Conservation (phyloP, 2,113 vertebrate genomes). For the Eretmochelys imbricata region DNA sequence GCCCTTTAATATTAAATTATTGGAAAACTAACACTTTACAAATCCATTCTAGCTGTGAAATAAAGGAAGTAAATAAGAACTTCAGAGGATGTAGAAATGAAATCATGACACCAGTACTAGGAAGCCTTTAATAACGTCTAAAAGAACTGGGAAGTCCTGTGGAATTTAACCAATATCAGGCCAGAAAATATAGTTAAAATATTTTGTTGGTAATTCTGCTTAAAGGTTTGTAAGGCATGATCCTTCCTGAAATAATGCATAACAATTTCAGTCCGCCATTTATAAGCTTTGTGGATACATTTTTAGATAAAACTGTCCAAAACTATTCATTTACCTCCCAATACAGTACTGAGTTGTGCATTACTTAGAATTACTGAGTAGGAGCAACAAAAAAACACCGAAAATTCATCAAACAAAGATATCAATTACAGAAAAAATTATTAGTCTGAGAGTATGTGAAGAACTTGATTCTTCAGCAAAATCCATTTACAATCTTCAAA, state of each 20-base stretch:
- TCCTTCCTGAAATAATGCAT: not conserved
- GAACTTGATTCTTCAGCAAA: conserved; percentile 64
- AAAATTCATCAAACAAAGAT: conserved; percentile 22
- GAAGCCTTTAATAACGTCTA: not conserved
- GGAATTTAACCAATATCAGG: not conserved
- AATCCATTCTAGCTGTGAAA: too few species aligned
- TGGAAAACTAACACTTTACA: not conserved
- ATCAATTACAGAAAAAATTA: conserved; percentile 5
- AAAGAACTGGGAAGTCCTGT: not conserved
- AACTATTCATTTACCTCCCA: not conserved
- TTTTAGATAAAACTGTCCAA: not conserved
- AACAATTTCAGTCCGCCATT: not conserved
- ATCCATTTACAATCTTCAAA: conserved; percentile 65
- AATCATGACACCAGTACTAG: not conserved
- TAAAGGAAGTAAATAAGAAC: not conserved
- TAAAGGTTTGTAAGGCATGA: not conserved
- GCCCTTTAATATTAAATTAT: not conserved
- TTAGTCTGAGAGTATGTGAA: conserved; percentile 21
- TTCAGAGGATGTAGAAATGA: not conserved
- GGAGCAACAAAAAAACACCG: not conserved
- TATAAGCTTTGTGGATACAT: not conserved
- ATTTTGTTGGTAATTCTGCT: not conserved
- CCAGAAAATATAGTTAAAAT: not conserved
- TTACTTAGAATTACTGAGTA: not conserved
- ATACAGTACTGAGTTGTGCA: not conserved